These are phyloP conservation scores for Oryzias javanicus DNA, from an alignment of 2,113 vertebrate species.

Conservation along the genomic window DNA sequence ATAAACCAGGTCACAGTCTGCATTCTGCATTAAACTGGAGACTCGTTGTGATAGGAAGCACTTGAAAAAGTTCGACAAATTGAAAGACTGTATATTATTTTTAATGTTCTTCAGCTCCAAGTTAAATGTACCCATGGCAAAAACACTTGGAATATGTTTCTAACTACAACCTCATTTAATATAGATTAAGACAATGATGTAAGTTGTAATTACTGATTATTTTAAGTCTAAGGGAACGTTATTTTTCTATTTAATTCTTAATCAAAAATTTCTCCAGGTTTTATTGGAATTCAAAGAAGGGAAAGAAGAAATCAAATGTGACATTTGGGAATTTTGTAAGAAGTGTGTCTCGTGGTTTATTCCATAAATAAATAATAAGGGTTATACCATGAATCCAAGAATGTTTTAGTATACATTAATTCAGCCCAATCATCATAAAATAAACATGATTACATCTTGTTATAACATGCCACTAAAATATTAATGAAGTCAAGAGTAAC, in stretches of 20 bases:
- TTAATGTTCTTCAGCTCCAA: too few species aligned
- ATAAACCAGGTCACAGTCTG: too few species aligned
- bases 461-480: constrained; percentile 4
- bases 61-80: too few species aligned
- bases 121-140: too few species aligned
- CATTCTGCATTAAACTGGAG: too few species aligned
- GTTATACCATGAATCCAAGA: constrained; percentile 9
- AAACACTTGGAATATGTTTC: neutral
- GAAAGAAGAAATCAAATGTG: neutral
- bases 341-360: constrained; percentile 4
- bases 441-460: constrained; percentile 31
- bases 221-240: too few species aligned
- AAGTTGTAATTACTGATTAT: neutral
- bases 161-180: neutral
- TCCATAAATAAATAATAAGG: constrained; percentile 3
- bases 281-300: constrained; percentile 12
- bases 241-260: too few species aligned
- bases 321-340: constrained; percentile 1
- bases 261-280: constrained; percentile 1
- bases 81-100: too few species aligned
- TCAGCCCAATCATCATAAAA: constrained; percentile 16
- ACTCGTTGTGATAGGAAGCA: too few species aligned
- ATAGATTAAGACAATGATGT: neutral
- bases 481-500: constrained; percentile 19
- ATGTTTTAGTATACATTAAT: constrained; percentile 20